phyloP scores from a whole-genome alignment of 2,113 vertebrate species.

The Oncorhynchus kisutch region DNA sequence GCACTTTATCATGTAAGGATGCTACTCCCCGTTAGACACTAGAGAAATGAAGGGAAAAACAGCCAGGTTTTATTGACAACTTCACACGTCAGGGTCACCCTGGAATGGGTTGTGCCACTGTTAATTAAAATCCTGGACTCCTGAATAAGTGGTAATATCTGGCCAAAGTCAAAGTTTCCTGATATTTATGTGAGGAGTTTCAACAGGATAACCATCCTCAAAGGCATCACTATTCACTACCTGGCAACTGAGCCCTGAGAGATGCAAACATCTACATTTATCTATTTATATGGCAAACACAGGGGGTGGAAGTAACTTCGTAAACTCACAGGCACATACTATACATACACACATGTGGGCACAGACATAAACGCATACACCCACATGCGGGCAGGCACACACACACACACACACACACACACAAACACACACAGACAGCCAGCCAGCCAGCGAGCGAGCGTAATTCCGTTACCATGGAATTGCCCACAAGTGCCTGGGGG shows the following conservation, averaged over 20 bases:
- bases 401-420: no score
- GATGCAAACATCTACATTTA: background rate
- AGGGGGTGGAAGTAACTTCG: no score
- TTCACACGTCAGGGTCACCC: background rate
- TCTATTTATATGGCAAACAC: no score
- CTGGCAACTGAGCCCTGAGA: conserved; percentile 5
- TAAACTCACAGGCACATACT: no score
- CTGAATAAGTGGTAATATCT: background rate
- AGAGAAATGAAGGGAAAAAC: background rate
- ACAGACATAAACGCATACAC: no score
- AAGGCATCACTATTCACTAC: conserved; percentile 14
- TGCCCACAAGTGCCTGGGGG: background rate
- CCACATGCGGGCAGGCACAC: no score
- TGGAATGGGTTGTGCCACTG: background rate
- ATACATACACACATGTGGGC: no score
- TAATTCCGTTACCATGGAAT: background rate
- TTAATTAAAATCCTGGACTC: background rate
- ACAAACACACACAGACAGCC: no score
- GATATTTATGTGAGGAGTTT: conserved; percentile 12
- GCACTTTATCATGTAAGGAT: background rate
- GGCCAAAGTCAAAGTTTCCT: background rate
- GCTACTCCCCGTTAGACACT: background rate
- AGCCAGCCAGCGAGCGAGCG: no score
- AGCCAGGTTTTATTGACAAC: background rate
- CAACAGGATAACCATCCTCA: conserved; percentile 1